Base-by-base conservation (phyloP, 2,888 invertebrate genomes). In the Odontomyia ornata region DNA sequence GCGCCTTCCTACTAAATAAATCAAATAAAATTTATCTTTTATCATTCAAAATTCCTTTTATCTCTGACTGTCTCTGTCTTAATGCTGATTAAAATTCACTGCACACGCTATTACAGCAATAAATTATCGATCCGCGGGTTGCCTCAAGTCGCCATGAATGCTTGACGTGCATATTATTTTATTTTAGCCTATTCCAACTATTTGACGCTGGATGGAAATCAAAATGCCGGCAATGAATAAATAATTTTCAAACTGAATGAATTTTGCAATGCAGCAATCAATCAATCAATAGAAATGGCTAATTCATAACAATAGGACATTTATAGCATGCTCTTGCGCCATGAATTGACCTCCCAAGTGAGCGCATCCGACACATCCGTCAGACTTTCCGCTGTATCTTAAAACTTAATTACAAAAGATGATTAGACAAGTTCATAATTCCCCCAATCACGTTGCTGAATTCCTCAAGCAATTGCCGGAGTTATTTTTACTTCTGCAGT, bases 391-490 rank as follows among this genome's bases (percentile, higher is more conserved):
- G n/a, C n/a, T 36, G 36, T 36, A 36, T 36, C 36, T 52, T n/a
- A 4, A 13, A 52, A 52, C 15, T 52, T 52, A 52, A 52, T 52
- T 52, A 52, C 7, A 52, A 52, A 52, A 52, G 52, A 52, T 52
- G 52, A 52, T 4, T 52, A 52, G 52, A 52, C 52, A 52, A 52
- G 52, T 52, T 52, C 52, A 52, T 52, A 52, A 52, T 15, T 52
- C 52, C 4, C 4, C 52, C 7, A 15, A 9, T 3, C 52, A n/a
- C 52, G 52, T 52, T 52, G 4, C 52, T 4, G 7, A 36, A 36
- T 52, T 13, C 52, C 5, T 52, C 43, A 36, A 36, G 36, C 36
- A 36, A 36, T 36, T 36, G 3, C 7, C 52, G 5, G 15, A 13
- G 52, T 52, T 52, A 18, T 13, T n/a, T 13, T 18, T 2, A 52